Evolutionary conservation across 1,140 invertebrate species (phyloP).

Genomic region (Cydia amplana): DNA sequence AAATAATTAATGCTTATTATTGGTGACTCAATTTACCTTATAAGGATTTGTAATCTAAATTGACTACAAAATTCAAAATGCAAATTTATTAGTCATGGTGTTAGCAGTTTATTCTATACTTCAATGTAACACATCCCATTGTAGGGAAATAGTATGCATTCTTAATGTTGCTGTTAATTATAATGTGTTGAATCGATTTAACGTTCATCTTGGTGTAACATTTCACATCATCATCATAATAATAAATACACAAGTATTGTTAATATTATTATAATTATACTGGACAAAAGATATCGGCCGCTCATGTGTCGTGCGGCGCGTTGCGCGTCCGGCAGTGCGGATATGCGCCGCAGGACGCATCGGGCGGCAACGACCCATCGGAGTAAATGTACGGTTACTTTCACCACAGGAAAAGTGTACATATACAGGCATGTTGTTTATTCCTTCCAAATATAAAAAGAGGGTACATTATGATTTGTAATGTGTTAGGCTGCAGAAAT

Average conservation of each 20-base stretch:
- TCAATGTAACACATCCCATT: slow-evolving; percentile 24
- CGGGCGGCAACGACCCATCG: slow-evolving; percentile 40
- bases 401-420: slow-evolving; percentile 60
- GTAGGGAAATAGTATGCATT: slow-evolving; percentile 33
- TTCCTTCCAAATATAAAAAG: slow-evolving; percentile 70
- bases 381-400: slow-evolving; percentile 48
- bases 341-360: not conserved
- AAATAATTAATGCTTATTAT: not conserved
- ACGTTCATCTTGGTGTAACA: slow-evolving; percentile 40
- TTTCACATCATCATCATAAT: slow-evolving; percentile 36
- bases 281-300: slow-evolving; percentile 34
- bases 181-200: slow-evolving; percentile 39
- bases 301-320: slow-evolving; percentile 3
- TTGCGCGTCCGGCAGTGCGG: not conserved
- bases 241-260: slow-evolving; percentile 31
- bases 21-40: slow-evolving; percentile 1
- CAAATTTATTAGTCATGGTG: slow-evolving; percentile 36
- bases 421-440: slow-evolving; percentile 68
- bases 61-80: slow-evolving; percentile 37
- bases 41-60: slow-evolving; percentile 39
- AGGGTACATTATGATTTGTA: slow-evolving; percentile 67
- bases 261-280: slow-evolving; percentile 33
- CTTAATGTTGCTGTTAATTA: slow-evolving; percentile 38
- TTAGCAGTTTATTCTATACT: slow-evolving; percentile 40
- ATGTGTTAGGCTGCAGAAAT: slow-evolving; percentile 70